These are phyloP conservation scores for Magallana gigas DNA, from an alignment of 1,140 invertebrate species.

Conservation along the genomic window DNA sequence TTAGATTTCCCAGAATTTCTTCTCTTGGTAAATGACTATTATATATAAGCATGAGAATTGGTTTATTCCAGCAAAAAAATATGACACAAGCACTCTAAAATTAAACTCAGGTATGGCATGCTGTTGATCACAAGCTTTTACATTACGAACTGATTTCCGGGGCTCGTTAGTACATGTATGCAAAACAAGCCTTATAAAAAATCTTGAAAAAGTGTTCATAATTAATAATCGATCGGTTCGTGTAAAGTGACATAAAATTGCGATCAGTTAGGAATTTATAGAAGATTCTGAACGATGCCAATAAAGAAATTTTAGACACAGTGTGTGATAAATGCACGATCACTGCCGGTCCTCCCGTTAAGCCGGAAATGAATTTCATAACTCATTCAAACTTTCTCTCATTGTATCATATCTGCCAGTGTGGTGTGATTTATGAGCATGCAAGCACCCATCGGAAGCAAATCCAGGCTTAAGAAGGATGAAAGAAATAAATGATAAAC, in stretches of 20 bases:
- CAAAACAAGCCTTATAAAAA: background rate
- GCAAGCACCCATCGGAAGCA: background rate
- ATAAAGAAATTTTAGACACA: conserved; percentile 8
- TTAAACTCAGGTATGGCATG: too few species aligned
- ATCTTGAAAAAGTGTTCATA: background rate
- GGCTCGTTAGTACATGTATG: background rate
- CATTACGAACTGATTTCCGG: background rate
- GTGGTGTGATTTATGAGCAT: background rate
- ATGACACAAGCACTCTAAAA: too few species aligned
- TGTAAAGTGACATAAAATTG: background rate
- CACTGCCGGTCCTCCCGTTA: background rate
- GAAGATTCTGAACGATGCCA: conserved; percentile 3
- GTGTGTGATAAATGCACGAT: conserved; percentile 1
- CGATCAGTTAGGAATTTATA: background rate
- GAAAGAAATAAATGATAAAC: too few species aligned
- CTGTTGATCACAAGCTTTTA: too few species aligned
- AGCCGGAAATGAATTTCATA: conserved; percentile 35
- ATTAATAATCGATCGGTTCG: conserved; percentile 6
- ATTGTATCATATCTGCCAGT: conserved; percentile 18
- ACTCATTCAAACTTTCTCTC: conserved; percentile 13
- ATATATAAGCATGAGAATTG: too few species aligned
- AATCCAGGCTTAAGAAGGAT: background rate
- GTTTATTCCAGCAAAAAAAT: too few species aligned
- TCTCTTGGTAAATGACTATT: too few species aligned
- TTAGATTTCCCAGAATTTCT: too few species aligned